phyloP scores from a whole-genome alignment of 1,140 invertebrate genomes.

The Melanaphis sacchari region DNA sequence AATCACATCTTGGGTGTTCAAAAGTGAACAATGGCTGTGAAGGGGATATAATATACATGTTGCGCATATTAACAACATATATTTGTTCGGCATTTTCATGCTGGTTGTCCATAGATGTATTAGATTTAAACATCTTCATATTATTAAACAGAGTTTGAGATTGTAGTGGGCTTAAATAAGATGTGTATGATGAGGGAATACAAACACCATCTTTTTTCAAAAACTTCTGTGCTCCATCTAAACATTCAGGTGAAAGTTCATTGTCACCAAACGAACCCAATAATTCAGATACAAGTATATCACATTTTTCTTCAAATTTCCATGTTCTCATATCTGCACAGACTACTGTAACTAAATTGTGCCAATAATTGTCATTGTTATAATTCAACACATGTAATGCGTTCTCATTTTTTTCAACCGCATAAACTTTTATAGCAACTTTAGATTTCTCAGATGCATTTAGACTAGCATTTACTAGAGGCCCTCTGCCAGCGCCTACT shows the following conservation, averaged over 20 bases:
- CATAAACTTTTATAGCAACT: slow-evolving; percentile 79
- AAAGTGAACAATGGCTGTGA: slow-evolving; percentile 88
- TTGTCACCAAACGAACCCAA: slow-evolving; percentile 98
- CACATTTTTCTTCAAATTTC: slow-evolving; percentile 80
- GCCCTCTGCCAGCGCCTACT: slow-evolving; percentile 94
- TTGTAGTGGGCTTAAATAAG: slow-evolving; percentile 87
- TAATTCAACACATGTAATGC: slow-evolving; percentile 66
- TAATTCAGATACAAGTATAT: slow-evolving; percentile 97
- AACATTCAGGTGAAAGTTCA: slow-evolving; percentile 97
- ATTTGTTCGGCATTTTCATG: slow-evolving; percentile 78
- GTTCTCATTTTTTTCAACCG: slow-evolving; percentile 98
- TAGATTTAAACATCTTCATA: slow-evolving; percentile 64
- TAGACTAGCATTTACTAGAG: slow-evolving; percentile 84
- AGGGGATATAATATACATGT: slow-evolving; percentile 82
- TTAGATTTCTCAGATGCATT: slow-evolving; percentile 78
- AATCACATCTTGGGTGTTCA: slow-evolving; percentile 80
- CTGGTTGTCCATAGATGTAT: slow-evolving; percentile 59
- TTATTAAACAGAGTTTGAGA: slow-evolving; percentile 80
- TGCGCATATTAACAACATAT: slow-evolving; percentile 93
- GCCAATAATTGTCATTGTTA: slow-evolving; percentile 68
- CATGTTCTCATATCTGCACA: slow-evolving; percentile 92
- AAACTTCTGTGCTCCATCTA: slow-evolving; percentile 92
- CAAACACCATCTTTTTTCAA: slow-evolving; percentile 90
- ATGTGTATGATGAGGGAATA: slow-evolving; percentile 90
- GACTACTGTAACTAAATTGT: slow-evolving; percentile 76